A percentile compares a stretch with the other conserved stretches of the same genome.
These are phyloP conservation scores for Leptodactylus fuscus DNA, from an alignment of 2,113 vertebrate genomes.

Conservation along the genomic window DNA sequence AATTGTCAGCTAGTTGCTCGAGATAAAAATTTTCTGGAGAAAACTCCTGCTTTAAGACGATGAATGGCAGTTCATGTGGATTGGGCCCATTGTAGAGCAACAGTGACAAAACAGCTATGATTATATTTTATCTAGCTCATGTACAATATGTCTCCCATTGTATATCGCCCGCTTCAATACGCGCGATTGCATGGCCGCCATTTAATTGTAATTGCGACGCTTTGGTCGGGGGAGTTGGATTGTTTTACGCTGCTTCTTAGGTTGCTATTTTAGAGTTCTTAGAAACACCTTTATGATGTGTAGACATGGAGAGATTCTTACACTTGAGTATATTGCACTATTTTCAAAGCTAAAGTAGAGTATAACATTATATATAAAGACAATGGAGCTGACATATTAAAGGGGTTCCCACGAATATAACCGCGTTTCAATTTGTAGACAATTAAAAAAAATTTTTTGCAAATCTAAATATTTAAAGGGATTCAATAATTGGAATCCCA, in stretches of 20 bases:
- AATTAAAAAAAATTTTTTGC: too few species aligned
- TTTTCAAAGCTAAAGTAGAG: too few species aligned
- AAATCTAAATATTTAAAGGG: too few species aligned
- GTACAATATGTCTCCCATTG: constrained; percentile 5
- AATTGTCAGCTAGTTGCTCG: constrained; percentile 33
- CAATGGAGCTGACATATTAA: too few species aligned
- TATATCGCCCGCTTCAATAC: background rate
- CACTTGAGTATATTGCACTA: background rate
- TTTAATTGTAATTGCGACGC: constrained; percentile 34
- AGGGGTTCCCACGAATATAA: too few species aligned
- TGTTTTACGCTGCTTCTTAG: background rate
- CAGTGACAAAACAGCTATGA: background rate
- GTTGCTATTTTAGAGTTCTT: background rate
- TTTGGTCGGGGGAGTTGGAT: background rate
- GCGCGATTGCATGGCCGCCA: background rate
- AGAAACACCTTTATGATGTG: background rate
- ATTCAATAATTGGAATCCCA: too few species aligned
- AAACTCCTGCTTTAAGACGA: background rate
- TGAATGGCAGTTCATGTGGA: constrained; percentile 8
- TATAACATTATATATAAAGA: too few species aligned
- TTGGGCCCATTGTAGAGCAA: constrained; percentile 8
- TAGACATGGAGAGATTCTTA: background rate
- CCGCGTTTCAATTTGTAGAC: too few species aligned
- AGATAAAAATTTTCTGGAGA: constrained; percentile 9
- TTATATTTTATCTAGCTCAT: constrained; percentile 21